Percentiles rank a stretch among this genome's conserved stretches.
These are phyloP conservation scores for Sterrhoptilus dennistouni DNA, from an alignment of 2,113 vertebrate genomes.

Conservation along the genomic window DNA sequence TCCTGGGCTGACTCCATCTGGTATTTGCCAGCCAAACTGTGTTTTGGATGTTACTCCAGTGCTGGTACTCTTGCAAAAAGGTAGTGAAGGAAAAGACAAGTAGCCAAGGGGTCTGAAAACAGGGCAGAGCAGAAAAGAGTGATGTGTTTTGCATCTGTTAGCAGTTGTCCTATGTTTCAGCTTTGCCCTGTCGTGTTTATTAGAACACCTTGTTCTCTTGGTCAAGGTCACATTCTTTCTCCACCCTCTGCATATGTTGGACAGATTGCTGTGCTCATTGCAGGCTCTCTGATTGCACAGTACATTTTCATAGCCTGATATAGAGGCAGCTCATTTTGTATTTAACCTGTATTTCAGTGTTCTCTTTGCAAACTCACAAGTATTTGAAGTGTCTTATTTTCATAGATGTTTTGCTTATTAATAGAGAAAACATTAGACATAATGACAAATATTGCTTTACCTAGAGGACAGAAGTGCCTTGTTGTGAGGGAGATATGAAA, in stretches of 20 bases:
- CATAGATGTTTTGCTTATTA: background rate
- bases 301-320: background rate
- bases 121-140: background rate
- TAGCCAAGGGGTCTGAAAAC: background rate
- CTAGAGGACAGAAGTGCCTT: background rate
- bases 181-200: background rate
- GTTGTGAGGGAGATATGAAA: background rate
- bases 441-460: background rate
- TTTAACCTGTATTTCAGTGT: background rate
- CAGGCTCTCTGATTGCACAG: background rate
- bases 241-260: background rate
- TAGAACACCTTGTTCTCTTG: conserved; percentile 52
- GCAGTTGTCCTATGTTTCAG: background rate
- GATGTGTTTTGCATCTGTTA: conserved; percentile 2
- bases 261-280: background rate
- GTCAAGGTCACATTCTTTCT: conserved; percentile 49
- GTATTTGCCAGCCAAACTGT: background rate
- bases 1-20: background rate
- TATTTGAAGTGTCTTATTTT: background rate
- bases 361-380: background rate
- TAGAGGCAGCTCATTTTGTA: fast-evolving
- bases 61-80: background rate
- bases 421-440: background rate
- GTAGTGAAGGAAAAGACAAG: background rate
- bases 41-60: background rate